phyloP scores from a whole-genome alignment of 2,113 vertebrate species.

The Elephas maximus region DNA sequence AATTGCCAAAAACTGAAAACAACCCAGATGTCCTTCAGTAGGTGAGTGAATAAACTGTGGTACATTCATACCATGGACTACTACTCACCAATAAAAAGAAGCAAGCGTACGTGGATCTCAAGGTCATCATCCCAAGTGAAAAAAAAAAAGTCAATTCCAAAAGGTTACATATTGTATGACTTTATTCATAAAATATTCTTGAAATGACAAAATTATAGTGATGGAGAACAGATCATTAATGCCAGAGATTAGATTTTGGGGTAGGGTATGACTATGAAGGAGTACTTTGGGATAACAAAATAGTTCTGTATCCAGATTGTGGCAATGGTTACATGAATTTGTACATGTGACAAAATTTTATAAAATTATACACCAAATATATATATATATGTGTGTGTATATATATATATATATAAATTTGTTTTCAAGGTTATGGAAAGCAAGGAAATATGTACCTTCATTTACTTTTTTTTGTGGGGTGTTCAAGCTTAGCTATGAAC shows the following conservation, averaged over 20 bases:
- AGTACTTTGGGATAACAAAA: background rate
- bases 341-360: background rate
- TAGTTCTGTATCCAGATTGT: conserved; percentile 31
- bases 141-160: background rate
- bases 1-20: background rate
- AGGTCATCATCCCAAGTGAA: background rate
- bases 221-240: background rate
- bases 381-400: background rate
- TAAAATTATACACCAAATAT: background rate
- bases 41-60: background rate
- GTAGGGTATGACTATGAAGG: background rate
- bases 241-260: background rate
- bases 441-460: conserved; percentile 24
- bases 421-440: conserved; percentile 14
- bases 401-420: background rate
- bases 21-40: background rate
- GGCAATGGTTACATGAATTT: background rate
- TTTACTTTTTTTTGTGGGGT: conserved; percentile 23
- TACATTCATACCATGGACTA: background rate
- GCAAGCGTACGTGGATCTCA: background rate
- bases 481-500: background rate
- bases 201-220: conserved; percentile 43
- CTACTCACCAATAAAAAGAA: conserved; percentile 19
- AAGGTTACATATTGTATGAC: background rate
- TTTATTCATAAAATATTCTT: background rate